Percentiles rank a stretch among this genome's conserved stretches.
phyloP scores from a whole-genome alignment of 2,888 invertebrate genomes.

The Invenusta paracnida region DNA sequence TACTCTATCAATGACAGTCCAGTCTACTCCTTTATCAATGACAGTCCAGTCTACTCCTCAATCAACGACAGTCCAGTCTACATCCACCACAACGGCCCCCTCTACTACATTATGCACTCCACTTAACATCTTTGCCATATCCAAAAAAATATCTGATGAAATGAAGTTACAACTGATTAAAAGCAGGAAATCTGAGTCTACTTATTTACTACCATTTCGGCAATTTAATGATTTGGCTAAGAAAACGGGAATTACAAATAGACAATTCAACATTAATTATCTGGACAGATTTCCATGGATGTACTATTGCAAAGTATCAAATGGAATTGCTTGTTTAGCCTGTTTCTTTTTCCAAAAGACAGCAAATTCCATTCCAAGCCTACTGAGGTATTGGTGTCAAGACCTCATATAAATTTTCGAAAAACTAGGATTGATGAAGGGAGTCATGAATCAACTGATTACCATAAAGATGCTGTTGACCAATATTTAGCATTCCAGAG shows the following conservation, averaged over 20 bases:
- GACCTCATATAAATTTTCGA: background rate
- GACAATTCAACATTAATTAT: background rate
- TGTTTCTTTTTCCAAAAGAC: background rate
- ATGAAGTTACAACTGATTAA: background rate
- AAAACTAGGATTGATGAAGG: background rate
- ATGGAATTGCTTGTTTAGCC: background rate
- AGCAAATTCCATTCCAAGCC: background rate
- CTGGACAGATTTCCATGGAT: background rate
- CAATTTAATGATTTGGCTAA: background rate
- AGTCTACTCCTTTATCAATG: background rate
- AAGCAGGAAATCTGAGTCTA: background rate
- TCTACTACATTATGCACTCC: background rate
- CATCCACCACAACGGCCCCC: background rate
- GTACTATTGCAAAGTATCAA: background rate
- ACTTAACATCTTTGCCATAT: background rate
- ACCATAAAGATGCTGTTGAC: background rate
- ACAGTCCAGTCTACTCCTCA: background rate
- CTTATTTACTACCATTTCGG: background rate
- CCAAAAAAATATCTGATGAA: background rate
- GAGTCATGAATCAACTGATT: background rate
- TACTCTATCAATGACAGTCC: background rate
- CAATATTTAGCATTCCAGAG: background rate
- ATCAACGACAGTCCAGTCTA: background rate
- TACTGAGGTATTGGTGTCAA: background rate
- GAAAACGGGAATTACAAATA: background rate